phyloP scores from a whole-genome alignment of 2,888 invertebrate genomes.

The Thera britannica region DNA sequence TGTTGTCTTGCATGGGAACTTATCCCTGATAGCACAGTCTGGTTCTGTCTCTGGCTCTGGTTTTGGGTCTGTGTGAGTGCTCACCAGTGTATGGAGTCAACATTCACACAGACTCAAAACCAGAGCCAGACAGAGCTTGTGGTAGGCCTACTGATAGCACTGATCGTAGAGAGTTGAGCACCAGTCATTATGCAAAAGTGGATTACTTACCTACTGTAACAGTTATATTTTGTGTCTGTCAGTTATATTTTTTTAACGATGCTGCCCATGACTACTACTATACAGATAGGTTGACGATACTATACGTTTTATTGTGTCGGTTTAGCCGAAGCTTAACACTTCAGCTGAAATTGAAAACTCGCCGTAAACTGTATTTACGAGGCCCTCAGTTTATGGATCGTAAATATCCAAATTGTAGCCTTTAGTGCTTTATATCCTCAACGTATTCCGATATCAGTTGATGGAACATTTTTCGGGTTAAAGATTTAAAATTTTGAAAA shows the following conservation, averaged over 20 bases:
- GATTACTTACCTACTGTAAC: too few species aligned
- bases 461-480: conserved; percentile 3
- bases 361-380: conserved; percentile 46
- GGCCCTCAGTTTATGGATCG: conserved; percentile 42
- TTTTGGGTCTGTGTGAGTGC: too few species aligned
- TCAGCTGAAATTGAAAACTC: conserved; percentile 45
- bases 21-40: too few species aligned
- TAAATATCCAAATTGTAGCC: conserved; percentile 41
- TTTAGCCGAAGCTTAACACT: conserved; percentile 21
- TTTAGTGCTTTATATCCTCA: conserved; percentile 11
- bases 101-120: too few species aligned
- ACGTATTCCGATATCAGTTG: conserved; percentile 15
- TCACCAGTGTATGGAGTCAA: too few species aligned
- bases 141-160: too few species aligned
- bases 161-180: too few species aligned
- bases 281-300: not conserved
- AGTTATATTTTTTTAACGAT: not conserved
- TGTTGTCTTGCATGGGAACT: too few species aligned
- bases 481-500: not conserved
- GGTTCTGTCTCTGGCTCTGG: too few species aligned
- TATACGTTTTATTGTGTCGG: conserved; percentile 11
- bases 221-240: not conserved
- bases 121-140: too few species aligned
- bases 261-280: not conserved
- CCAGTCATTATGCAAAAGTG: too few species aligned